Evolutionary conservation across 1,140 invertebrate species (phyloP).

Genomic region (Bombus superbus): DNA sequence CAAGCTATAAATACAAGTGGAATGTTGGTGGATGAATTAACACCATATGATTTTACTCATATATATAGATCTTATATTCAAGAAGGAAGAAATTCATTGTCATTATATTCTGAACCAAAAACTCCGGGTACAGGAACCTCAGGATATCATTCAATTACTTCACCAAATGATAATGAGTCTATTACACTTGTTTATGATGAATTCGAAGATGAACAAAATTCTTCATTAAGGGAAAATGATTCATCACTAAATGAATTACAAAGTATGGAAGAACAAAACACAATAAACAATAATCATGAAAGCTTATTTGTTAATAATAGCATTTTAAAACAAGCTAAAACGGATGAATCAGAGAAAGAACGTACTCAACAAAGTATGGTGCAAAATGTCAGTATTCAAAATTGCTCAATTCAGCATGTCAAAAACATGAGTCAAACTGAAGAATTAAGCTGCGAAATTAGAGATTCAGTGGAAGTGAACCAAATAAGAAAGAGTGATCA

Average conservation of each 20-base stretch:
- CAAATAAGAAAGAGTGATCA: background rate
- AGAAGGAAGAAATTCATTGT: slow-evolving; percentile 36
- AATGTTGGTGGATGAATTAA: slow-evolving; percentile 73
- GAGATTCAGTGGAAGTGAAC: background rate
- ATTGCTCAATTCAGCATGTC: background rate
- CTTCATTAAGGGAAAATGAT: background rate
- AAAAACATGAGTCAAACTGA: background rate
- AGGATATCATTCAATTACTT: slow-evolving; percentile 28
- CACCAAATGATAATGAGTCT: slow-evolving; percentile 6
- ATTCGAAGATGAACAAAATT: slow-evolving; percentile 26
- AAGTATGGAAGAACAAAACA: background rate
- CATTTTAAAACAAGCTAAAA: background rate
- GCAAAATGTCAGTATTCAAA: background rate
- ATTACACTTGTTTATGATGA: slow-evolving; percentile 6
- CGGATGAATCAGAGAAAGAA: background rate
- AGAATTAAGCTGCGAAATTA: background rate
- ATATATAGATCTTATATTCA: background rate
- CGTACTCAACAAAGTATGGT: background rate
- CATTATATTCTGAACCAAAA: slow-evolving; percentile 25
- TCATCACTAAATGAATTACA: background rate
- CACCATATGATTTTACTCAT: slow-evolving; percentile 59
- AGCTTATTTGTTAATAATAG: background rate
- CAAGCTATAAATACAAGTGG: slow-evolving; percentile 67
- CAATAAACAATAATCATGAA: background rate
- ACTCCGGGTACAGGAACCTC: slow-evolving; percentile 36